Percentiles rank a stretch among this genome's conserved stretches.
phyloP scores from a whole-genome alignment of 2,113 vertebrate species.

The Oxyura jamaicensis region DNA sequence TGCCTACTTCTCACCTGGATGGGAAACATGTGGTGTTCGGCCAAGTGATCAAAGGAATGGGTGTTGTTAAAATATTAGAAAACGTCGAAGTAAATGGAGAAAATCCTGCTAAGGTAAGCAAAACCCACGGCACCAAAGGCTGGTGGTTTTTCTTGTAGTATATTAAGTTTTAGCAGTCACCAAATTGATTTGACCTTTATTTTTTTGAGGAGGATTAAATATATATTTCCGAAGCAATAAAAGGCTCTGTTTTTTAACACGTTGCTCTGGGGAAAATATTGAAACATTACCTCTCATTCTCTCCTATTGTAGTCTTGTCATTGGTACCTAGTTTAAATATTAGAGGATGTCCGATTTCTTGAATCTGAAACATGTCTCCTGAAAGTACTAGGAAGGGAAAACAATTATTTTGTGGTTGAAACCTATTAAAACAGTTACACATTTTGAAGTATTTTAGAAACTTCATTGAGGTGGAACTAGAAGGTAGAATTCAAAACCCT shows the following conservation, averaged over 20 bases:
- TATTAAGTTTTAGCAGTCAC: background rate
- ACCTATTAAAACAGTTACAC: background rate
- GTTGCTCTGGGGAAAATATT: background rate
- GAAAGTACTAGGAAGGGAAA: background rate
- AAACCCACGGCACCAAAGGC: background rate
- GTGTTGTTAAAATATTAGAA: constrained; percentile 89
- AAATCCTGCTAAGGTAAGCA: constrained; percentile 83
- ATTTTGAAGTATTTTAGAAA: background rate
- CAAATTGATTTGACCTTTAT: background rate
- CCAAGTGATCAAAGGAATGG: constrained; percentile 91
- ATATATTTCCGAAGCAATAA: background rate
- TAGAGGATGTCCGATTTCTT: background rate
- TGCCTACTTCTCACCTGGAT: constrained; percentile 92
- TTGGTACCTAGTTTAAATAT: background rate
- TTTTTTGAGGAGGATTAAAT: background rate
- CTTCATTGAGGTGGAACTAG: background rate
- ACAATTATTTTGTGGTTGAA: background rate
- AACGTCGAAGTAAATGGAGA: constrained; percentile 86
- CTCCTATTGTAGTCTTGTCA: background rate
- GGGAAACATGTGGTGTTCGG: constrained; percentile 95
- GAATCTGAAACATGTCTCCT: background rate
- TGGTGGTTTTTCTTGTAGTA: background rate
- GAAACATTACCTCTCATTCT: background rate
- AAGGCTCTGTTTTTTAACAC: background rate
- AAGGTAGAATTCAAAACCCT: constrained; percentile 2